Conservation (phyloP, 2,888 invertebrate species). For the Peribatodes rhomboidaria region DNA sequence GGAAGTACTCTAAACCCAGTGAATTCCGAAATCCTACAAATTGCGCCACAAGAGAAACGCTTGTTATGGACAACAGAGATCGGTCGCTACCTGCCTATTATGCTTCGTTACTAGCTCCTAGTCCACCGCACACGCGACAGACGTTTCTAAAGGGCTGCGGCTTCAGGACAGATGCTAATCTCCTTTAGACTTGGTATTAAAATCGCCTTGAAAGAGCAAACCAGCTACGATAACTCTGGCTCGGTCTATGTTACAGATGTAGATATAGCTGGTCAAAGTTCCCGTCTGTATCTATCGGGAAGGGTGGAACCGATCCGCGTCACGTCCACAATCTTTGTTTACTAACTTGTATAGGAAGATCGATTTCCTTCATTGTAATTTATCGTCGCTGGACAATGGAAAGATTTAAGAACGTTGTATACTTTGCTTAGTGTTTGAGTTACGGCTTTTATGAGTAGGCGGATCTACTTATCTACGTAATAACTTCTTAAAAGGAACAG, state of each 20-base stretch:
- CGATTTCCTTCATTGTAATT: slow-evolving; percentile 58
- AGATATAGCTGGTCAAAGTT: slow-evolving; percentile 54
- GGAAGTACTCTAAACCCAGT: too few species aligned
- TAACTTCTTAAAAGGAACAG: too few species aligned
- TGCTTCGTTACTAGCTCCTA: slow-evolving; percentile 35
- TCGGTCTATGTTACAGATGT: slow-evolving; percentile 17
- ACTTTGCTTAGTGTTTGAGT: slow-evolving; percentile 37
- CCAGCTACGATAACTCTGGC: slow-evolving; percentile 28
- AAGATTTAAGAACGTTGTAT: slow-evolving; percentile 36
- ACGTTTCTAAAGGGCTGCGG: slow-evolving; percentile 14
- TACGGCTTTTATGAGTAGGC: too few species aligned
- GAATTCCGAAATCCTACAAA: slow-evolving; percentile 7
- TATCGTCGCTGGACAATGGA: slow-evolving; percentile 50
- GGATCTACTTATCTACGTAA: too few species aligned
- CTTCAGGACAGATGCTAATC: slow-evolving; percentile 26
- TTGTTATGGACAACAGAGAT: slow-evolving; percentile 44
- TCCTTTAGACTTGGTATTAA: slow-evolving; percentile 18
- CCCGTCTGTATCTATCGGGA: slow-evolving; percentile 52
- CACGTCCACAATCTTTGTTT: slow-evolving; percentile 26
- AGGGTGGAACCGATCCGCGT: slow-evolving; percentile 40
- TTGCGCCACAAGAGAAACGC: slow-evolving; percentile 28
- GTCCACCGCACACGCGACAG: slow-evolving; percentile 23
- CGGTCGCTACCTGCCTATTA: slow-evolving; percentile 39
- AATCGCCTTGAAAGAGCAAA: not conserved
- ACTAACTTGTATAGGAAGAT: slow-evolving; percentile 24